Percentiles rank a stretch among this genome's conserved stretches.
Evolutionary conservation across 2,888 invertebrate species (phyloP).

Genomic region (Hanleya hanleyi): DNA sequence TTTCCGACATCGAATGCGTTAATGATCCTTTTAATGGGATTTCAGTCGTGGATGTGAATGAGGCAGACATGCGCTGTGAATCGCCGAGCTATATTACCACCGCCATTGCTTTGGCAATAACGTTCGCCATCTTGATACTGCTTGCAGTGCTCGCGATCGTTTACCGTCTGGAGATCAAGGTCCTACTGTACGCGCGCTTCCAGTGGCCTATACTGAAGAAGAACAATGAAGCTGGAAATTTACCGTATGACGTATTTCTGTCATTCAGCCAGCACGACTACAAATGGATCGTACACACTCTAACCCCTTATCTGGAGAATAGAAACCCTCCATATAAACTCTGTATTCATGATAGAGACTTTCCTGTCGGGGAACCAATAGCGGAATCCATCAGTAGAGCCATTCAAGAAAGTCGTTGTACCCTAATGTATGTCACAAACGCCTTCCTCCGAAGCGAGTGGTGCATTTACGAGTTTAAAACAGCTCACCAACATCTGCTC

Average conservation of each 20-base stretch:
- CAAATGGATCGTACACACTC: conserved; percentile 87
- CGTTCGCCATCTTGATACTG: neutral
- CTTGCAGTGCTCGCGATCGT: neutral
- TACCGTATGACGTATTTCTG: conserved; percentile 84
- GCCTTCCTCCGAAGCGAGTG: conserved; percentile 85
- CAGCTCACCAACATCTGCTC: conserved; percentile 82
- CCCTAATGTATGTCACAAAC: conserved; percentile 80
- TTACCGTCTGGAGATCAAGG: neutral
- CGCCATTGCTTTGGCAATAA: neutral
- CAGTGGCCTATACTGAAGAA: neutral
- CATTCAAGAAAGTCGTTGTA: conserved; percentile 81
- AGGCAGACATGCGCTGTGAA: neutral
- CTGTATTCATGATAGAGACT: conserved; percentile 89
- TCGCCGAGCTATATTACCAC: neutral
- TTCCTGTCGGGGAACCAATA: conserved; percentile 80
- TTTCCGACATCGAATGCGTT: neutral
- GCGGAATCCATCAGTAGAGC: conserved; percentile 82
- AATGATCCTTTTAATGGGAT: neutral
- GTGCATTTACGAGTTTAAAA: conserved; percentile 85
- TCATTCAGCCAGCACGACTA: conserved; percentile 92
- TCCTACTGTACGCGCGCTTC: neutral
- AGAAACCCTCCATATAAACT: conserved; percentile 87
- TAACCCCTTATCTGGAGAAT: conserved; percentile 86
- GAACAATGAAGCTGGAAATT: neutral
- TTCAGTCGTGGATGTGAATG: neutral